These are phyloP conservation scores for Hypotaenidia philippensis DNA, from an alignment of 2,797 vertebrate genomes.

Conservation along the genomic window DNA sequence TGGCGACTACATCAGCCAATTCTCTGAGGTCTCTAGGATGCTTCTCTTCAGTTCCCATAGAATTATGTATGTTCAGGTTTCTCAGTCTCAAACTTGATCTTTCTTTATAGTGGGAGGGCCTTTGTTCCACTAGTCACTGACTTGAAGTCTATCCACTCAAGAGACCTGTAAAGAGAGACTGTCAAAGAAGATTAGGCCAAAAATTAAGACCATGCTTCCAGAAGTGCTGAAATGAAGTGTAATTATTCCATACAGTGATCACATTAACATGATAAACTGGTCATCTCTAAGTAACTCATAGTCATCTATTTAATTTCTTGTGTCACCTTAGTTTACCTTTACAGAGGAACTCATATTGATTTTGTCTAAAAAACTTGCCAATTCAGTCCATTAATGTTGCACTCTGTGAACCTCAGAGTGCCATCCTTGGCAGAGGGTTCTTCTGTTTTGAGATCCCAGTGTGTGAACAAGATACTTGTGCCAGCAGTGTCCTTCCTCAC, in stretches of 20 bases:
- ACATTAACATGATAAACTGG: neutral
- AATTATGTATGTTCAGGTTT: neutral
- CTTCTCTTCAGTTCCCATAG: neutral
- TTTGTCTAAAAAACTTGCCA: neutral
- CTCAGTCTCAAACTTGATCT: neutral
- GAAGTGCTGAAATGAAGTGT: neutral
- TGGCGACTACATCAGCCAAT: neutral
- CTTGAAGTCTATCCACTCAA: neutral
- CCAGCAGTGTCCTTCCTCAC: neutral
- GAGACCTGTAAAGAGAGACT: neutral
- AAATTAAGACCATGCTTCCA: neutral
- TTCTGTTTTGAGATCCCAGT: neutral
- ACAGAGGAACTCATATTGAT: neutral
- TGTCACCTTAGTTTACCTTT: neutral
- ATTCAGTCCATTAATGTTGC: neutral
- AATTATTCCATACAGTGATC: neutral
- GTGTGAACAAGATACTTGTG: neutral
- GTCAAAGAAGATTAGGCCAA: neutral
- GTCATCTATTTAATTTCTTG: neutral
- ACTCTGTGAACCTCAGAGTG: neutral
- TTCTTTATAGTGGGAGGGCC: neutral
- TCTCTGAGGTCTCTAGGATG: neutral
- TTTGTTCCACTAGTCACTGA: neutral
- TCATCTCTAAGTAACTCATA: neutral
- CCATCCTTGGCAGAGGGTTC: neutral